phyloP scores from a whole-genome alignment of 2,888 invertebrate genomes.

The Coecobrya sp. region DNA sequence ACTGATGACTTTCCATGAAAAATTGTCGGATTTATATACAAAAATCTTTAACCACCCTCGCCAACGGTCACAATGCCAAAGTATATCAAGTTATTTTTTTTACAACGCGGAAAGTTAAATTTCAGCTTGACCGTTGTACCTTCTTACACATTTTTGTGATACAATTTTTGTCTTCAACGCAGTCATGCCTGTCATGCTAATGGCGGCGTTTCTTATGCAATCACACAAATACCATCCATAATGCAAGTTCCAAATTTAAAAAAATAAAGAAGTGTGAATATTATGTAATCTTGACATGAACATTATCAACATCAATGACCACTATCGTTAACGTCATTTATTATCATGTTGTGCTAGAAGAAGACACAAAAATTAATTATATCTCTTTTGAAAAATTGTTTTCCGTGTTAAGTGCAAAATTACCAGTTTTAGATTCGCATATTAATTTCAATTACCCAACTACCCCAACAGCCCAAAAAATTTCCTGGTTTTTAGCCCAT shows the following conservation, averaged over 20 bases:
- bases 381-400: not conserved
- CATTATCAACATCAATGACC: too few species aligned
- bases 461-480: not conserved
- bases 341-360: too few species aligned
- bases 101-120: not conserved
- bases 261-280: too few species aligned
- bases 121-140: not conserved
- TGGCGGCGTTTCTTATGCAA: too few species aligned
- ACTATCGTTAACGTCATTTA: too few species aligned
- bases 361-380: too few species aligned
- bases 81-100: not conserved
- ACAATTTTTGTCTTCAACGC: not conserved
- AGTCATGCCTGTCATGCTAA: not conserved
- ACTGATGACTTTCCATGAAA: not conserved
- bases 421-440: not conserved
- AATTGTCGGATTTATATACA: slow-evolving; percentile 2
- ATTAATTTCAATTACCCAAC: not conserved
- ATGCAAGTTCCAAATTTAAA: not conserved
- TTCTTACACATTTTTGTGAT: too few species aligned
- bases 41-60: not conserved
- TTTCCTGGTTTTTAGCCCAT: not conserved
- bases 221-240: too few species aligned
- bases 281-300: too few species aligned
- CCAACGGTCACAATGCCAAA: not conserved
- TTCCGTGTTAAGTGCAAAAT: not conserved